Evolutionary conservation across 2,797 vertebrate species (phyloP), one percentile per base, ranked within the genome.

Genomic region (Danio tinwini): DNA sequence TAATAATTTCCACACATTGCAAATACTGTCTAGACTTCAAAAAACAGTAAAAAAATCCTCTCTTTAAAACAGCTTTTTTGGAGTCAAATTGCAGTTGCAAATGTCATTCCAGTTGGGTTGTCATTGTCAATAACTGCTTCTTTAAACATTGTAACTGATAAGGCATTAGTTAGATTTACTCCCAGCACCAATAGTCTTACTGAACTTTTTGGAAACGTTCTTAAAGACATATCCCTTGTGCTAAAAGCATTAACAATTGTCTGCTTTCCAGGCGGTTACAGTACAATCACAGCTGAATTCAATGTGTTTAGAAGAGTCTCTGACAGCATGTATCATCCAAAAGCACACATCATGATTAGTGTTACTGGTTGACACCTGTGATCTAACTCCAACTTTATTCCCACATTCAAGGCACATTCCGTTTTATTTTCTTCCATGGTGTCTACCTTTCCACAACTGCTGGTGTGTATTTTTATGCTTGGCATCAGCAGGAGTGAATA

Each of bases 391-490:
- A 76, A 76, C 39, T 56, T 62, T 74, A 45, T 74, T 76, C 56
- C 50, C 62, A 67, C 40, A 21, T 55, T 76, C 61, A 55, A 55
- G 39, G 17, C 86, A 83, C n/a, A 80, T 87, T 89, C 86, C 86
- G 82, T 88, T 89, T 86, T 86, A 75, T 88, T 80, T 86, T 82
- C 73, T 76, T 89, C 80, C 78, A 82, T 89, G 86, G 78, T 88
- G 86, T 90, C 89, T 90, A 90, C 90, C 89, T 93, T 93, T 91
- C 90, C 90, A 89, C 77, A 88, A 85, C 86, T 50, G 29, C 7
- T 59, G 50, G 56, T 85, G 86, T 88, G 89, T 90, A 83, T 91
- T 90, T 92, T 92, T 89, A 90, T 90, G 86, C 84, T 85, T 90
- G 84, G 52, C 82, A 88, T 90, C 90, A 91, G 89, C 85, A 53